Evolutionary conservation across 2,113 vertebrate genomes (phyloP).

Genomic region (Quiscalus mexicanus): DNA sequence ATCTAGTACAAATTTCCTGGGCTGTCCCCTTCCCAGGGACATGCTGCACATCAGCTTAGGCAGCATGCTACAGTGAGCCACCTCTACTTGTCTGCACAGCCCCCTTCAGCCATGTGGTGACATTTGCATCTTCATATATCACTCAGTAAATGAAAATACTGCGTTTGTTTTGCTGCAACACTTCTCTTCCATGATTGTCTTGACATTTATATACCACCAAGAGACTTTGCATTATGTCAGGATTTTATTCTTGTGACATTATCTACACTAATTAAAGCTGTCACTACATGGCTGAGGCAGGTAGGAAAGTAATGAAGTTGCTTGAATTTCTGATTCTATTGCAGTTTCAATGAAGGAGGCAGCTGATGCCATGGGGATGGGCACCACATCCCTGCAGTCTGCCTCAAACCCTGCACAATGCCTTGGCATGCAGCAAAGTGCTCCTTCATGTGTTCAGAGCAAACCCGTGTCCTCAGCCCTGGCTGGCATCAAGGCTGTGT

Average conservation of each 20-base stretch:
- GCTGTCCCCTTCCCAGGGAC: accelerated
- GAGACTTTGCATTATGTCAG: background rate
- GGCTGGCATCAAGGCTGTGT: background rate
- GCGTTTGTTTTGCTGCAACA: conserved; percentile 15
- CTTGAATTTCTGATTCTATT: background rate
- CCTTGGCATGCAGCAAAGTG: background rate
- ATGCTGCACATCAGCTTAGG: background rate
- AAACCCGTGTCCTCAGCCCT: background rate
- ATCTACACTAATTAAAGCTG: conserved; percentile 44
- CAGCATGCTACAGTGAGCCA: background rate
- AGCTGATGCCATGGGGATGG: background rate
- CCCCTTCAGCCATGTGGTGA: conserved; percentile 27
- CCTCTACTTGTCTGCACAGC: background rate
- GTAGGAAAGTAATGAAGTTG: background rate
- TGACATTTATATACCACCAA: conserved; percentile 52
- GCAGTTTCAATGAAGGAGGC: background rate
- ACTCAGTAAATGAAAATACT: background rate
- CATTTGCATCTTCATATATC: conserved; percentile 36
- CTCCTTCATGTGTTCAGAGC: accelerated
- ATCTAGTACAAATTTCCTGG: accelerated
- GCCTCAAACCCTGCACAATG: accelerated
- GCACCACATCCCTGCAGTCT: accelerated
- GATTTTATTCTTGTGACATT: conserved; percentile 50
- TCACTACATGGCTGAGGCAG: background rate
- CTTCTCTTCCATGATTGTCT: conserved; percentile 25